Base-by-base conservation (phyloP, 2,113 vertebrate species). In the Synodontis membranacea region DNA sequence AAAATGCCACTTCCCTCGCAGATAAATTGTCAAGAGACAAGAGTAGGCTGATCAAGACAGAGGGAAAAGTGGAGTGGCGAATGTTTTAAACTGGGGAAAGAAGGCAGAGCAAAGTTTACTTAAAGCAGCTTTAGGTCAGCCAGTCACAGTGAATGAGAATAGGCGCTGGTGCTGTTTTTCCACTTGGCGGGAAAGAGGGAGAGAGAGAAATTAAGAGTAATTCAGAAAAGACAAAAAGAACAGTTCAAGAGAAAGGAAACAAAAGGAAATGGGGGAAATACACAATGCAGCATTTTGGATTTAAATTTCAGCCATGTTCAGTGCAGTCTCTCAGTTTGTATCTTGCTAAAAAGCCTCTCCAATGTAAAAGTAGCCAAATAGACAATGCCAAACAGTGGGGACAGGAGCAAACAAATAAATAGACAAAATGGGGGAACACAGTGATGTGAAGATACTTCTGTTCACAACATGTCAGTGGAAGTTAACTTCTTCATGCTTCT, bases 401-500 rank as follows among this genome's bases (percentile, higher is more conserved):
- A 85, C 31, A 84, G 31, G 76, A 79, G 82, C 64, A 84, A 48
- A 60, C 44, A 84, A 84, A 84, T 80, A 80, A 84, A 88, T 79
- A 84, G 37, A 81, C 21, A 83, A 21, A 64, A 76, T 91, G 46
- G 66, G 83, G 79, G 44, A 37, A 28, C 62, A 82, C 58, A 88
- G 79, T 92, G 68, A 91, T 92, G 92, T 93, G 92, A 93, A 94
- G 91, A 85, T 42, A 34, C 84, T 25, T 86, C 78, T 68, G 83
- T 92, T 88, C 88, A 89, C 96, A 97, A 99, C 93, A 99, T 97
- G 95, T 97, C 98, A 87, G 97, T 98, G 87, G 97, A 98, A 81
- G 97, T 97, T 94, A 96, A 94, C 88, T 99, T 99, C 96, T 99
- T 99, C 97, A 99, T 97, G 94, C 96, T 97, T 90, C 97, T 95